These are phyloP conservation scores for Caenorhabditis remanei DNA, from an alignment of 1,140 invertebrate species.

Conservation along the genomic window DNA sequence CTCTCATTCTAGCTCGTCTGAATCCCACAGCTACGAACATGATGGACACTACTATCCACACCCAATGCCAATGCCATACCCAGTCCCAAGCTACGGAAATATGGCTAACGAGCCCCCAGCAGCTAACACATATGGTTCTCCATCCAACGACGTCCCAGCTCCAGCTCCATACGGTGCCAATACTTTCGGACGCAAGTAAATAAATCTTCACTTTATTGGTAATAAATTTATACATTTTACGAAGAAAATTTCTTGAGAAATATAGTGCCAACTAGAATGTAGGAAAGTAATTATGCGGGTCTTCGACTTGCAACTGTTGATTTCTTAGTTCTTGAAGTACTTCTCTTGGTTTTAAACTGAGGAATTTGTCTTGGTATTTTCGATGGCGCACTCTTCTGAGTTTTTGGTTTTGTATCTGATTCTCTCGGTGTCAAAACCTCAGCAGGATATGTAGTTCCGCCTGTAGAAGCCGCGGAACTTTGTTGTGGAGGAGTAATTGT, in stretches of 20 bases:
- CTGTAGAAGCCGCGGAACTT: neutral
- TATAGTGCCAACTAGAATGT: too few species aligned
- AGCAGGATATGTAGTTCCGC: neutral
- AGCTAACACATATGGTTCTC: neutral
- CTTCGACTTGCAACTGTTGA: neutral
- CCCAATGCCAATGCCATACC: neutral
- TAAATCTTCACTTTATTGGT: neutral
- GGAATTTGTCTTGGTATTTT: conserved; percentile 42
- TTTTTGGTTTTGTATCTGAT: neutral
- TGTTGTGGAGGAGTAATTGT: neutral
- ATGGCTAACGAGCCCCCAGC: neutral
- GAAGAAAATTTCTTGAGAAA: too few species aligned
- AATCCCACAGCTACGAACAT: neutral
- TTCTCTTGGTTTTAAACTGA: neutral
- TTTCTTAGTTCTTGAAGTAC: neutral
- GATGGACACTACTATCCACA: neutral
- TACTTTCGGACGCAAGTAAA: neutral
- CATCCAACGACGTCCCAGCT: conserved; percentile 18
- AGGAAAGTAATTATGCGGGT: neutral
- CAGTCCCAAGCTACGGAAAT: conserved; percentile 13
- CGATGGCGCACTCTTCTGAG: neutral
- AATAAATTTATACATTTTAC: too few species aligned
- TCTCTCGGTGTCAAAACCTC: neutral
- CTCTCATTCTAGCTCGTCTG: neutral
- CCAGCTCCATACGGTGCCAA: conserved; percentile 19